Evolutionary conservation across 2,888 invertebrate species (phyloP).

Genomic region (Anodontia alba): DNA sequence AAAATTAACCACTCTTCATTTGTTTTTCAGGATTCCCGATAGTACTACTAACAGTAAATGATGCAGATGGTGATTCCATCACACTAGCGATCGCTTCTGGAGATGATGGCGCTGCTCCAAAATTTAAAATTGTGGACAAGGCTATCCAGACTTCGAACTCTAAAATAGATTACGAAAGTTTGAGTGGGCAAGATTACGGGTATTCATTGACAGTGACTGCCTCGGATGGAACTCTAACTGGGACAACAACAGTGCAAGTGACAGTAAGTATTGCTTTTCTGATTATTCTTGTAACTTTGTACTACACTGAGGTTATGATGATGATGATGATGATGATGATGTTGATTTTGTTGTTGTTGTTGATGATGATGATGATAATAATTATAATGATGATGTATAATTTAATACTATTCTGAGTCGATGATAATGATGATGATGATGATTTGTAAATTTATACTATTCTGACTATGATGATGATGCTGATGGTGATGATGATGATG

Average conservation of each 20-base stretch:
- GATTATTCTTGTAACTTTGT: too few species aligned
- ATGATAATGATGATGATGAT: too few species aligned
- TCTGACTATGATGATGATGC: too few species aligned
- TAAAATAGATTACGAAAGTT: conserved; percentile 69
- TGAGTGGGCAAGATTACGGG: conserved; percentile 39
- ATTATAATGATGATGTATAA: too few species aligned
- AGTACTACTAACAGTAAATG: conserved; percentile 63
- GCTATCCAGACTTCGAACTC: conserved; percentile 57
- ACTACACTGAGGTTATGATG: too few species aligned
- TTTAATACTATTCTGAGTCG: too few species aligned
- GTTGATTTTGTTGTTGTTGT: too few species aligned
- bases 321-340: too few species aligned
- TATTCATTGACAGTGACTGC: conserved; percentile 67
- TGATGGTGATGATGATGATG: too few species aligned
- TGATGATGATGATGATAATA: too few species aligned
- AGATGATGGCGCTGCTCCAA: conserved; percentile 51
- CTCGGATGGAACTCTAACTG: conserved; percentile 49
- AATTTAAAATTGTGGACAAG: conserved; percentile 45
- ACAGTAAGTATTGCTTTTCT: conserved; percentile 38
- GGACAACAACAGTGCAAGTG: conserved; percentile 59
- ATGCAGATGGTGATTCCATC: conserved; percentile 64
- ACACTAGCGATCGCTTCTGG: conserved; percentile 55
- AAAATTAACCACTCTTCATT: too few species aligned
- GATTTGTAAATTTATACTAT: too few species aligned
- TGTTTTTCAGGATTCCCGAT: conserved; percentile 55